A percentile compares a stretch with the other conserved stretches of the same genome.
phyloP scores from a whole-genome alignment of 2,797 vertebrate species.

The Oceanodroma leucorhoa region DNA sequence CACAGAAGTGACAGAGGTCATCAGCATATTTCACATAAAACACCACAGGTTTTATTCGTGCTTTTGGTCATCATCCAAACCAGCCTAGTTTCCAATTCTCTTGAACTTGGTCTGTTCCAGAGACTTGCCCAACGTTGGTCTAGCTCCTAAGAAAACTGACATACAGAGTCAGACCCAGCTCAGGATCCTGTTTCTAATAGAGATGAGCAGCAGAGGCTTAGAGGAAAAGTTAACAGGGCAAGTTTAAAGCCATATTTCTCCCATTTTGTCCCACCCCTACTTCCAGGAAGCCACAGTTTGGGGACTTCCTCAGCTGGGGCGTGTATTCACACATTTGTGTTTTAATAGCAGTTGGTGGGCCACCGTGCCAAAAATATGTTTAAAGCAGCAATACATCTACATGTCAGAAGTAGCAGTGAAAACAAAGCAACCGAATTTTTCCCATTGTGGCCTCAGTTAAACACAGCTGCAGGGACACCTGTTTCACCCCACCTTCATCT shows the following conservation, averaged over 20 bases:
- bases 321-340: neutral
- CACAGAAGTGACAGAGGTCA: neutral
- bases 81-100: neutral
- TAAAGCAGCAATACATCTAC: neutral
- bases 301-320: neutral
- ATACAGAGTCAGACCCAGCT: neutral
- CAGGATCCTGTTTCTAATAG: neutral
- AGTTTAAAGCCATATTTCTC: neutral
- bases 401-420: neutral
- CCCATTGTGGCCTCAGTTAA: rapidly evolving
- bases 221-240: neutral
- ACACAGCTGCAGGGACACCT: slow-evolving; percentile 5
- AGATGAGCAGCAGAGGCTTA: neutral
- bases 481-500: neutral
- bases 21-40: neutral
- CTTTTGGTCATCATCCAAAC: neutral
- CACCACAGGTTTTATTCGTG: rapidly evolving
- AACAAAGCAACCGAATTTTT: neutral
- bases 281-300: neutral
- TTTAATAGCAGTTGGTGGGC: neutral
- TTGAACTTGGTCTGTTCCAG: neutral
- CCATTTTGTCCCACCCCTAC: neutral
- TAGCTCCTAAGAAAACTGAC: neutral
- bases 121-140: neutral
- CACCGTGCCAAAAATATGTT: neutral